A percentile compares a stretch with the other conserved stretches of the same genome.
These are phyloP conservation scores for Drosophila cardini DNA, from an alignment of 1,140 invertebrate genomes.

Conservation along the genomic window DNA sequence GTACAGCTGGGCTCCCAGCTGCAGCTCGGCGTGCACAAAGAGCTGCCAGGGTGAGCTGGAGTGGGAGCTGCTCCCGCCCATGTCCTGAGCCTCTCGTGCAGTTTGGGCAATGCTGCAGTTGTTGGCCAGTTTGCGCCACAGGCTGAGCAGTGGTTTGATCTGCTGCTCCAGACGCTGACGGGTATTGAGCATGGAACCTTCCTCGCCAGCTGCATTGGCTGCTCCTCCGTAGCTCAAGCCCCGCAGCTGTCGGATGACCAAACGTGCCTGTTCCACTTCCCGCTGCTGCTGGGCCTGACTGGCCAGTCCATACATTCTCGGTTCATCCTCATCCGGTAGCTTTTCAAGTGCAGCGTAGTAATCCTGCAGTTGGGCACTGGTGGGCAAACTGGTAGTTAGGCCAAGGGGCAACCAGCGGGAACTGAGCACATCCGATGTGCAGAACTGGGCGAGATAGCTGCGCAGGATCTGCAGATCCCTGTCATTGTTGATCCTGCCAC, in stretches of 20 bases:
- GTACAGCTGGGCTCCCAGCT: conserved; percentile 60
- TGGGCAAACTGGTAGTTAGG: conserved; percentile 85
- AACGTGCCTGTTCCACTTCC: conserved; percentile 65
- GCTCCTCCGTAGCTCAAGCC: conserved; percentile 65
- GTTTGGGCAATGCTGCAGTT: conserved; percentile 62
- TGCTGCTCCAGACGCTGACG: conserved; percentile 84
- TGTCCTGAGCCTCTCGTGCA: conserved; percentile 46
- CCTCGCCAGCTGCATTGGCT: neutral
- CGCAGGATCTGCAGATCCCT: conserved; percentile 91
- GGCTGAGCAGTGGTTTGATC: conserved; percentile 88
- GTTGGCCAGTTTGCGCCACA: conserved; percentile 91
- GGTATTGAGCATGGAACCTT: conserved; percentile 2
- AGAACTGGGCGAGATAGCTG: conserved; percentile 91
- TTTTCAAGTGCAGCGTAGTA: conserved; percentile 87
- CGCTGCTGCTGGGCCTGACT: conserved; percentile 72
- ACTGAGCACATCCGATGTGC: conserved; percentile 87
- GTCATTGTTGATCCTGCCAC: conserved; percentile 93
- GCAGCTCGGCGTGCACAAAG: conserved; percentile 84
- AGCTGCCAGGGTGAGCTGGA: conserved; percentile 86
- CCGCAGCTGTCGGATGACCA: conserved; percentile 70
- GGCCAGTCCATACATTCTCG: conserved; percentile 91
- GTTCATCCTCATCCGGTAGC: conserved; percentile 89
- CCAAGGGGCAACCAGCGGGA: conserved; percentile 87
- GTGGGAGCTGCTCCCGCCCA: conserved; percentile 64
- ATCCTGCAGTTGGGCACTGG: conserved; percentile 86